These are phyloP conservation scores for Drosophila seclusa DNA, from an alignment of 2,888 invertebrate genomes.

Conservation along the genomic window DNA sequence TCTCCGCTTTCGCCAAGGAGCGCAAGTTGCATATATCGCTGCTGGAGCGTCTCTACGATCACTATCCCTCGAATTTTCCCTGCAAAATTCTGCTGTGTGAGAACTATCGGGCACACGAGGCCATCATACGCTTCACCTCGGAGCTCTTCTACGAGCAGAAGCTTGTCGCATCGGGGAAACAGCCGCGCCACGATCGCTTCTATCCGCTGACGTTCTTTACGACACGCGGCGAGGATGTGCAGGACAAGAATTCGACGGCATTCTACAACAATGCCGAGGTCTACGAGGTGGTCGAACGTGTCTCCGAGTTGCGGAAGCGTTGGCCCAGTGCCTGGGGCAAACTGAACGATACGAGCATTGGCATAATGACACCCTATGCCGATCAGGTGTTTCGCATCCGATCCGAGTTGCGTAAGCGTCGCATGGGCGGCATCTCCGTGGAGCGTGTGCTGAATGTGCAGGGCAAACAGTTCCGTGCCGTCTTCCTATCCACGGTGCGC, in stretches of 20 bases:
- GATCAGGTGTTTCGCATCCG: constrained; percentile 92
- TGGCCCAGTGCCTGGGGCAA: constrained; percentile 93
- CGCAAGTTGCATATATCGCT: constrained; percentile 90
- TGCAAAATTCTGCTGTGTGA: constrained; percentile 92
- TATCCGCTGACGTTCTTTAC: constrained; percentile 93
- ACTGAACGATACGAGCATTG: constrained; percentile 91
- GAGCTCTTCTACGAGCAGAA: constrained; percentile 92
- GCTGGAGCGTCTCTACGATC: constrained; percentile 91
- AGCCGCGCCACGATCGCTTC: constrained; percentile 89
- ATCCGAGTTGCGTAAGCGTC: constrained; percentile 90
- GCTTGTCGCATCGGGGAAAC: constrained; percentile 90
- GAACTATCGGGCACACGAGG: constrained; percentile 93
- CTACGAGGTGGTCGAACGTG: constrained; percentile 91
- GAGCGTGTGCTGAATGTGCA: constrained; percentile 94
- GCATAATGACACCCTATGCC: constrained; percentile 93
- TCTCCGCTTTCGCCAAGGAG: constrained; percentile 90
- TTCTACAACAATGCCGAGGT: constrained; percentile 94
- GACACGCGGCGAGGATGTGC: constrained; percentile 91
- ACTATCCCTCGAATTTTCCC: constrained; percentile 90
- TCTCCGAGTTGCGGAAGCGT: constrained; percentile 88
- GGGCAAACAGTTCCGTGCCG: constrained; percentile 94
- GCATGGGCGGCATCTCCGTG: constrained; percentile 91
- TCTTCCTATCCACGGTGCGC: constrained; percentile 91
- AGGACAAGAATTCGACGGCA: constrained; percentile 91
- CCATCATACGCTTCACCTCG: constrained; percentile 92